These are phyloP conservation scores for Butastur rufipennis DNA, from an alignment of 2,113 vertebrate genomes.

Conservation along the genomic window DNA sequence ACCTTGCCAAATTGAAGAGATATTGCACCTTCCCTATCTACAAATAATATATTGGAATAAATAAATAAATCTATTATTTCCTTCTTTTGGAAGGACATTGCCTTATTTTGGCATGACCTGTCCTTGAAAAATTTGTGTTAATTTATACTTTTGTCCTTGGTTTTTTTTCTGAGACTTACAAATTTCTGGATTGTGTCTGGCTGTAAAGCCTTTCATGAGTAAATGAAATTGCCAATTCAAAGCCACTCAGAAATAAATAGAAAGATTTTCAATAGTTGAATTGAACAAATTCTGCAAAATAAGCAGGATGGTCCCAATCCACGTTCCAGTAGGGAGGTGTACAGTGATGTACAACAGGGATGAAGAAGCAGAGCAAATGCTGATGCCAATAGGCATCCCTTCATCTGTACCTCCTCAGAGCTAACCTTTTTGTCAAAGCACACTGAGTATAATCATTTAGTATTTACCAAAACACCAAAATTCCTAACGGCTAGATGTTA, in stretches of 20 bases:
- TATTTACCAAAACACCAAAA: background rate
- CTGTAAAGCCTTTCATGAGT: background rate
- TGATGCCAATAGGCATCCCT: background rate
- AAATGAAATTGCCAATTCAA: background rate
- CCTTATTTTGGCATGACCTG: background rate
- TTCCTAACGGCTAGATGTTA: background rate
- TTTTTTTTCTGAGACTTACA: background rate
- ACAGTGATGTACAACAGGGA: background rate
- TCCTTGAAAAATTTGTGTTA: background rate
- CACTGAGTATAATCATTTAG: background rate
- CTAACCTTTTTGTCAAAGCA: background rate
- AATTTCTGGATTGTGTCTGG: background rate
- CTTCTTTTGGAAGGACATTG: background rate
- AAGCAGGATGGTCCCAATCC: background rate
- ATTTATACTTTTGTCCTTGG: background rate
- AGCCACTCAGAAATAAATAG: background rate
- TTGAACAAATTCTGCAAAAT: background rate
- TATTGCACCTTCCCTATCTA: background rate
- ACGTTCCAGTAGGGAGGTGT: background rate
- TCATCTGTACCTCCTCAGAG: background rate
- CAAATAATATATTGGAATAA: background rate
- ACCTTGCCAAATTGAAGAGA: background rate
- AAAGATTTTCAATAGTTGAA: background rate
- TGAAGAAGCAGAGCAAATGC: background rate
- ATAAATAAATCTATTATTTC: background rate